A percentile compares a stretch with the other conserved stretches of the same genome.
phyloP scores from a whole-genome alignment of 2,113 vertebrate species.

The Chionomys nivalis region DNA sequence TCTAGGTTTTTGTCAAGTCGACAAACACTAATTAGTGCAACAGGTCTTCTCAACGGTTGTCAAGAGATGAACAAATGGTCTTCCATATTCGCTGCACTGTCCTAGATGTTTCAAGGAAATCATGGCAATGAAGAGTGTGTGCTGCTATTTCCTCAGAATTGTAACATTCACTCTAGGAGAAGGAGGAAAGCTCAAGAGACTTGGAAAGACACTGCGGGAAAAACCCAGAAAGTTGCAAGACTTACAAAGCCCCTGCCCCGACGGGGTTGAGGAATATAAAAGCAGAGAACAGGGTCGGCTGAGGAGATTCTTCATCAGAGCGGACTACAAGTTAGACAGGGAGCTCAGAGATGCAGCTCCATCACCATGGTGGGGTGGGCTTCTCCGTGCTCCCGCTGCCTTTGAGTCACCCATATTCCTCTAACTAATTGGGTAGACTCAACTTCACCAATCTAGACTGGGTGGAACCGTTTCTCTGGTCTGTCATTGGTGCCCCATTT shows the following conservation, averaged over 20 bases:
- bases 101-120: rapidly evolving
- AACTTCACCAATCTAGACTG: not conserved
- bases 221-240: not conserved
- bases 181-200: not conserved
- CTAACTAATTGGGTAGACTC: not conserved
- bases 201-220: not conserved
- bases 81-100: rapidly evolving
- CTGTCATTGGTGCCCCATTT: not conserved
- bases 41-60: not conserved
- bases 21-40: not conserved
- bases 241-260: not conserved
- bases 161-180: not conserved
- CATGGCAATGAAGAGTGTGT: rapidly evolving
- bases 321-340: too few species aligned
- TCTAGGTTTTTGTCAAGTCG: not conserved
- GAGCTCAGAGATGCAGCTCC: too few species aligned
- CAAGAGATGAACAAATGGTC: not conserved
- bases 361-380: not conserved
- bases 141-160: not conserved
- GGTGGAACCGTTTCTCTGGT: not conserved
- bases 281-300: not conserved
- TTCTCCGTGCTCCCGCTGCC: not conserved
- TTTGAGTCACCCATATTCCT: not conserved
- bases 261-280: not conserved
- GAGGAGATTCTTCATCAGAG: not conserved